Evolutionary conservation across 2,797 vertebrate species (phyloP), one percentile per base, ranked within the genome.

Genomic region (Cuculus canorus): DNA sequence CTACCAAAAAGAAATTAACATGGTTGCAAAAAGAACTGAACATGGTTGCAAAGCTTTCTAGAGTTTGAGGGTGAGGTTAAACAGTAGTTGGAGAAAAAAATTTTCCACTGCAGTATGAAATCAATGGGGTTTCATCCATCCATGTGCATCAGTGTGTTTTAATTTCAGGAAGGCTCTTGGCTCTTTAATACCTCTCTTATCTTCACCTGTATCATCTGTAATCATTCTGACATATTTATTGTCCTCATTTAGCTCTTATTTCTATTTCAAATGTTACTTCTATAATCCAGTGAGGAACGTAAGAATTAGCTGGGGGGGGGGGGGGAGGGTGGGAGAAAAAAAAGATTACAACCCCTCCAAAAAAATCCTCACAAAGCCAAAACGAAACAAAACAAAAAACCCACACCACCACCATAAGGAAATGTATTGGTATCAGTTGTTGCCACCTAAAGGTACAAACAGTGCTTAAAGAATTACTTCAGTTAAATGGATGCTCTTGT

Each of bases 341-440:
- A 68, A 60, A 45, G 41, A n/a, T n/a, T n/a, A 43, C 28, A 24
- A 41, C 5, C 1, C n/a, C 2, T 8, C 14, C 28, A 47, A 39
- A 70, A 30, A 66, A 11, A 0, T 0, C 8, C 37, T 60, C 7
- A 64, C 1, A 57, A 73, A 65, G 35, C 18, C 37, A 69, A 48
- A 47, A 14, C 18, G 22, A 60, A 52, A 43, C 17, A 37, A 87
- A 43, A 4, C 1, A 5, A 32, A 56, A 27, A 18, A 23, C 17
- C 18, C 13, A 32, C 16, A 11, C 17, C 33, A 70, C 23, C 17
- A 24, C 32, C 24, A 4, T 48, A 52, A 37, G 45, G 28, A 73
- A 82, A 13, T 21, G 15, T 59, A 15, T 39, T 9, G 5, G 82
- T 52, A 33, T 81, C 45, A 2, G 0, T 27, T 83, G 33, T 54